A percentile compares a stretch with the other conserved stretches of the same genome.
These are phyloP conservation scores for Meghimatium bilineatum DNA, from an alignment of 2,888 invertebrate species.

Conservation along the genomic window DNA sequence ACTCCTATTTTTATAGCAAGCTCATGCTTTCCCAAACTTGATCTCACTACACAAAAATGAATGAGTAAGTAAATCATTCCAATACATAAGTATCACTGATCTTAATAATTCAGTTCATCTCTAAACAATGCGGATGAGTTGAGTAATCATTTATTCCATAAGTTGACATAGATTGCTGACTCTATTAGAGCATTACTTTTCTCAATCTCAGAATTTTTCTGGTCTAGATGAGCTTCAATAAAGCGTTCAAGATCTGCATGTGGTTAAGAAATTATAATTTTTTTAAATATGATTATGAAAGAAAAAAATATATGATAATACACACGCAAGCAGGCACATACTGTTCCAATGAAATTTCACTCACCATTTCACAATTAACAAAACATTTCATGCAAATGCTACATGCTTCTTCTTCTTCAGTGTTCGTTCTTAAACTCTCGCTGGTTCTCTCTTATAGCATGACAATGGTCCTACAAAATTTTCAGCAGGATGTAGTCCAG, in stretches of 20 bases:
- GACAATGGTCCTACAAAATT: too few species aligned
- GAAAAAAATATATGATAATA: too few species aligned
- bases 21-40: neutral
- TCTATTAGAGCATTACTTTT: constrained; percentile 66
- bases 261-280: constrained; percentile 39
- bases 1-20: too few species aligned
- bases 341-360: too few species aligned
- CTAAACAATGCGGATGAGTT: neutral
- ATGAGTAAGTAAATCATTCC: neutral
- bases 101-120: neutral
- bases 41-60: neutral
- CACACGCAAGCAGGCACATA: too few species aligned
- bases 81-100: neutral
- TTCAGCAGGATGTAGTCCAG: too few species aligned
- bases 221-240: constrained; percentile 60
- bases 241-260: constrained; percentile 66
- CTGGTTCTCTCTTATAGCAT: too few species aligned
- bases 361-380: too few species aligned
- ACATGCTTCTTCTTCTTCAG: too few species aligned
- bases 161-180: constrained; percentile 59
- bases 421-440: too few species aligned
- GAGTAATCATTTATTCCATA: constrained; percentile 49
- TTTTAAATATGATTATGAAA: too few species aligned
- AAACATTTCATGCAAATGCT: too few species aligned
- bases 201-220: constrained; percentile 66